Base-by-base conservation (phyloP, 2,113 vertebrate species). In the Entomyzon cyanotis region DNA sequence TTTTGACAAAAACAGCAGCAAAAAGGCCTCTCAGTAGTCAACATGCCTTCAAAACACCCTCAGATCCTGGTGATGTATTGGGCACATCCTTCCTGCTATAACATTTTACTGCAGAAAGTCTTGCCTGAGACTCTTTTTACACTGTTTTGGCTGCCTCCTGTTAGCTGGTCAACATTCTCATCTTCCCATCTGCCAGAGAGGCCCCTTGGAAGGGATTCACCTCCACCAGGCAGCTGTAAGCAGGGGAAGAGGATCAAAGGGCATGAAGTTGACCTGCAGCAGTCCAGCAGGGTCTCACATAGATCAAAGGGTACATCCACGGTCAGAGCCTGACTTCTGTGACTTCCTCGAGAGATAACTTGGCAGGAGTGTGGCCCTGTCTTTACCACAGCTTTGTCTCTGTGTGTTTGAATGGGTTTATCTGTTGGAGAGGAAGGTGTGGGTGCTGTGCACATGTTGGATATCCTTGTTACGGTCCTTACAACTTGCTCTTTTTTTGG, bases 201-300 rank as follows among this genome's bases (percentile, higher is more conserved):
- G 94, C 90, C 92, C 76, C 68, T 62, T 49, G 68, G 82, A 84
- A 89, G 56, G 88, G 93, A 86, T 71, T 90, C 58, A 42, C 71
- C 68, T 93, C 90, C 47, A 60, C 15, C 8, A 16, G 60, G 79
- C 85, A 63, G 64, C 79, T 90, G 92, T 59, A 62, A 56, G 83
- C 79, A 35, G 64, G 28, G 55, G 79, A 78, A 24, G 52, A 75
- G 79, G 93, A 92, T 96, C 95, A 92, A 95, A 95, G 92, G 82
- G 16, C 53, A 50, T 27, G 31, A 16, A 16, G 73, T 2, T 92
- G 88, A 96, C 80, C 92, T 92, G 90, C 76, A 94, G 87, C 71
- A 50, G 84, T 78, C 59, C 63, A 55, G 68, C 9, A 0, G 64
- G 44, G 88, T 83, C 79, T 93, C 20, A 4, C 2, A 0, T 21